Conservation (phyloP, 2,888 invertebrate genomes). For the Pandemis heparana region DNA sequence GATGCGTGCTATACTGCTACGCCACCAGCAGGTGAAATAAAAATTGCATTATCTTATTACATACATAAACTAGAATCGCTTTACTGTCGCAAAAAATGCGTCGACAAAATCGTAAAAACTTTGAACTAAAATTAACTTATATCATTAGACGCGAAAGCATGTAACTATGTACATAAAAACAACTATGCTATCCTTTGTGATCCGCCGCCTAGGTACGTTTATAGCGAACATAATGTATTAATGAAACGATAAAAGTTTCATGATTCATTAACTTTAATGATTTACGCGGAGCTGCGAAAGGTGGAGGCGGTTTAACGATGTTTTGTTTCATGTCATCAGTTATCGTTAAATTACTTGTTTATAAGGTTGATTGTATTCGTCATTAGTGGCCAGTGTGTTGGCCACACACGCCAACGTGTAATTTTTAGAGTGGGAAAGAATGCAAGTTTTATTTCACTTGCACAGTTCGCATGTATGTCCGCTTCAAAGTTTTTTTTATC, state of each 20-base stretch:
- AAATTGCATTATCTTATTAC: no score
- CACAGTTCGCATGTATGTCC: no score
- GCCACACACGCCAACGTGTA: neutral
- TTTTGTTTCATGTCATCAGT: constrained; percentile 3
- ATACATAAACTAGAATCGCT: neutral
- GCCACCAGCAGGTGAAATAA: no score
- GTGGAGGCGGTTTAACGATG: constrained; percentile 12
- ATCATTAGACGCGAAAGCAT: neutral
- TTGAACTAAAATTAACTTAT: no score
- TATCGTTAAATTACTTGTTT: neutral
- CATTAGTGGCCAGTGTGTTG: neutral
- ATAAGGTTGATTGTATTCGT: neutral
- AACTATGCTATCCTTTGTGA: constrained; percentile 14
- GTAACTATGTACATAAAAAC: neutral
- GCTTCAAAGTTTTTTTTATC: no score
- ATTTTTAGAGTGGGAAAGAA: no score
- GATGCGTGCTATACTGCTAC: no score
- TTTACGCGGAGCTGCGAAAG: constrained; percentile 1
- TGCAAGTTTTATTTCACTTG: no score
- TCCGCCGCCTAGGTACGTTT: constrained; percentile 27
- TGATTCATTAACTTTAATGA: constrained; percentile 39
- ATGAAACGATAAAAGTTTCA: constrained; percentile 35
- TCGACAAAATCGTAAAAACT: no score
- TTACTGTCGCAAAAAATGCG: neutral
- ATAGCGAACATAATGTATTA: constrained; percentile 28